These are phyloP conservation scores for Orycteropus afer DNA, from an alignment of 2,113 vertebrate species.

Conservation along the genomic window DNA sequence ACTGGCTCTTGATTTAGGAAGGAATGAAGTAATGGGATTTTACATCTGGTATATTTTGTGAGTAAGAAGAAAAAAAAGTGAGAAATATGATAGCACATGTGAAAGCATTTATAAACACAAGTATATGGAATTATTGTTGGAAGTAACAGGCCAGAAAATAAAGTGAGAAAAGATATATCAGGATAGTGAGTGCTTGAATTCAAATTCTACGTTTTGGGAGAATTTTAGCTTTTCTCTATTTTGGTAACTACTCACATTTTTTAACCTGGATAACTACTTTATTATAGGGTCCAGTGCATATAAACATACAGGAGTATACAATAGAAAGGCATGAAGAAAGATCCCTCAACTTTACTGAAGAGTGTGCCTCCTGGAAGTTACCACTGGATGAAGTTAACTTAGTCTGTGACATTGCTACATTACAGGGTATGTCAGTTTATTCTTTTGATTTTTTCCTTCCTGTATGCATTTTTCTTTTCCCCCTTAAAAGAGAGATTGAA, in stretches of 20 bases:
- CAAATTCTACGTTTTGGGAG: conserved; percentile 35
- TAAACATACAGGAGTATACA: conserved; percentile 93
- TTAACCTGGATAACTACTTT: conserved; percentile 39
- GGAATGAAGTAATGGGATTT: conserved; percentile 1
- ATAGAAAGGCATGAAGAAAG: conserved; percentile 91
- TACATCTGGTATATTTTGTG: not conserved
- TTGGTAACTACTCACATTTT: not conserved
- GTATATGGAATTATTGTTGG: not conserved
- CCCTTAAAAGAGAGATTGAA: not conserved
- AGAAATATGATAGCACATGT: not conserved
- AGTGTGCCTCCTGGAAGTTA: conserved; percentile 93
- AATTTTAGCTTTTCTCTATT: conserved; percentile 36
- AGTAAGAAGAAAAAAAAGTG: conserved; percentile 44
- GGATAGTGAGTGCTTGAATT: not conserved
- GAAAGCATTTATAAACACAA: conserved; percentile 27
- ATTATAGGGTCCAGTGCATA: conserved; percentile 92
- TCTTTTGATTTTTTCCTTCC: conserved; percentile 58
- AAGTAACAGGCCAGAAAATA: not conserved
- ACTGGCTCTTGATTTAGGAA: conserved; percentile 29
- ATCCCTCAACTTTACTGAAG: conserved; percentile 93
- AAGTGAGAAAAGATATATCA: not conserved
- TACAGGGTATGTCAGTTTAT: conserved; percentile 87
- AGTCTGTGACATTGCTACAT: conserved; percentile 91
- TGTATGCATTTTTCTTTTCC: not conserved
- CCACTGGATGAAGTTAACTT: conserved; percentile 95